A percentile compares a stretch with the other conserved stretches of the same genome.
phyloP scores from a whole-genome alignment of 2,888 invertebrate species.

The Microctonus hyperodae region DNA sequence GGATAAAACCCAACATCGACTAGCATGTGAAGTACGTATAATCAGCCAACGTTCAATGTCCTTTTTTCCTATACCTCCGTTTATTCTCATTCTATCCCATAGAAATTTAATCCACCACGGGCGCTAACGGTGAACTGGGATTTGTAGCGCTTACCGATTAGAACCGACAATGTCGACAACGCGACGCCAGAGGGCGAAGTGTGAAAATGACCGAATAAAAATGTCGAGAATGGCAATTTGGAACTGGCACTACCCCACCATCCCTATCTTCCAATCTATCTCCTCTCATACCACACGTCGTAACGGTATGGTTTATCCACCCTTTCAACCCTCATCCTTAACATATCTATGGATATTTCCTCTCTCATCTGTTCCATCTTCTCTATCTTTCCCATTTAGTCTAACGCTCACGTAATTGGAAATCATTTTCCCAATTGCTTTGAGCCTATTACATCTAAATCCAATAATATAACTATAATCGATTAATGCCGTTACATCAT shows the following conservation, averaged over 20 bases:
- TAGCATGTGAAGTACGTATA: constrained; percentile 29
- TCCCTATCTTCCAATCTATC: constrained; percentile 5
- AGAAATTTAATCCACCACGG: constrained; percentile 51
- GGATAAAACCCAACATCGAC: constrained; percentile 6
- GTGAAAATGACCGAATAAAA: constrained; percentile 27
- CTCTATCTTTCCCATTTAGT: neutral
- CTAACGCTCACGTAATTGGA: neutral
- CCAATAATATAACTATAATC: neutral
- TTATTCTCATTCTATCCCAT: constrained; percentile 22
- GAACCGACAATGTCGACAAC: constrained; percentile 18
- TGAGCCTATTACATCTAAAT: neutral
- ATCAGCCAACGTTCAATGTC: constrained; percentile 19
- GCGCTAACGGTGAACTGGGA: constrained; percentile 43
- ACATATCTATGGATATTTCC: neutral
- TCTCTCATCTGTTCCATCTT: neutral
- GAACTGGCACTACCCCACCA: neutral
- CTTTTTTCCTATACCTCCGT: neutral
- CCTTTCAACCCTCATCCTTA: neutral
- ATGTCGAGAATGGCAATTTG: constrained; percentile 23
- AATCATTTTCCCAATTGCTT: neutral
- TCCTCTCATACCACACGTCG: neutral
- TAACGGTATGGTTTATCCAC: neutral
- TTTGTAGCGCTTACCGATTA: constrained; percentile 48
- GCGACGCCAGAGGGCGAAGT: neutral
- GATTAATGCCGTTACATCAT: neutral